phyloP scores from a whole-genome alignment of 2,797 vertebrate species.

The Myiotriccus ornatus region DNA sequence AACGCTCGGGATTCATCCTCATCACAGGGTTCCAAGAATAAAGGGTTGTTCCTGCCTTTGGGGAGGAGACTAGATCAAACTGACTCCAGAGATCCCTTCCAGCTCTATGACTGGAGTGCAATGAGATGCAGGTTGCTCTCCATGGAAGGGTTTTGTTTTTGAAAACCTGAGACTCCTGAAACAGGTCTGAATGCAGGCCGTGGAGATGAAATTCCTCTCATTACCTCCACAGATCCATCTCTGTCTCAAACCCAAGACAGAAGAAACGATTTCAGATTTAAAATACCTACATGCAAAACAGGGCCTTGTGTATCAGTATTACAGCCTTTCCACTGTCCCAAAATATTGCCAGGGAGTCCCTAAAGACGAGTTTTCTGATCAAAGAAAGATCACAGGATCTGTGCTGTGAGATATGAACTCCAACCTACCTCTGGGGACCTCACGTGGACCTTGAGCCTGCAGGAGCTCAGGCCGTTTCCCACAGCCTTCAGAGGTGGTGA shows the following conservation, averaged over 20 bases:
- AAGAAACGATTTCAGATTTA: neutral
- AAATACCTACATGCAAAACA: neutral
- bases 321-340: neutral
- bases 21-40: constrained; percentile 33
- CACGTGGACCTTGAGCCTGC: constrained; percentile 84
- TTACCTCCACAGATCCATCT: neutral
- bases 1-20: neutral
- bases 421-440: constrained; percentile 83
- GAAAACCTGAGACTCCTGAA: neutral
- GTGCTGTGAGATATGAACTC: neutral
- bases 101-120: constrained; percentile 14
- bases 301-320: neutral
- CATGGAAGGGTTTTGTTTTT: neutral
- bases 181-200: neutral
- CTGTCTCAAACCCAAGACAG: neutral
- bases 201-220: constrained; percentile 3
- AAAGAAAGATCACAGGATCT: neutral
- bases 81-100: constrained; percentile 39
- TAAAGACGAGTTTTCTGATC: neutral
- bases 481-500: constrained; percentile 55
- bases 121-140: constrained; percentile 27
- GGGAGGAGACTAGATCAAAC: constrained; percentile 42
- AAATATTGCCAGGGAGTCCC: neutral
- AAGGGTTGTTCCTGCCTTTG: constrained; percentile 48
- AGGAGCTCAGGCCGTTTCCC: constrained; percentile 77